Base-by-base conservation (phyloP, 2,888 invertebrate genomes). In the Nymphalis c-album region DNA sequence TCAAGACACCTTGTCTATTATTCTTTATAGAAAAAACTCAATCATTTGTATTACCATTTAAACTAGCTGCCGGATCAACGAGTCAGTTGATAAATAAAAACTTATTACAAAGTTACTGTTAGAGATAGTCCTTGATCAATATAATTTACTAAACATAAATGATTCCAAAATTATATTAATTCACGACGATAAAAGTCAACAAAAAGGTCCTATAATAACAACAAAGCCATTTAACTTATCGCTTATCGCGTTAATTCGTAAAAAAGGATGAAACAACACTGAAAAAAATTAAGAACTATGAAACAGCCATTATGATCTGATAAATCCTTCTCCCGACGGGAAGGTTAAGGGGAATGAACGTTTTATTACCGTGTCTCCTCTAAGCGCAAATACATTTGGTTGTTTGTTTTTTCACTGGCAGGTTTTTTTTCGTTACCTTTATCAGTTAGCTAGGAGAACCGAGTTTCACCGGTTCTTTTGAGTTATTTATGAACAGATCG, bases 231-330 rank as follows among this genome's bases (percentile, higher is more conserved):
- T 64, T 46, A 51, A 26, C 50, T 46, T 47, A 69, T 65, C 66
- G 53, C 50, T 46, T 47, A 69, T 65, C 66, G 53, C 63, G 48
- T 66, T 57, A 60, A 45, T 40, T 63, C 48, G 31, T 65, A 60
- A 60, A 69, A 68, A n/a, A 47, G 51, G 64, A 64, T 64, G 48
- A 58, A 58, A 40, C 17, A 57, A 35, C 20, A 60, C 50, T 22
- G n/a, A 64, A 57, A 57, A 58, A 60, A 60, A 60, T 55, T 53
- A 60, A 48, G 20, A 66, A 66, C 66, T 57, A 63, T 63, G 31
- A 63, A 63, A 63, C 51, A 55, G 35, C 22, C 46, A 66, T 66
- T 63, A 63, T 59, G 35, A 61, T 69, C 53, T 45, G 50, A 69
- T 63, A 60, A 40, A 40, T 60, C 50, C 55, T 60, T n/a, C 40